Evolutionary conservation across 30 jellyfish, hydroid and myxozoan species (phyloP).

Genomic region (Pseudorhiza aurosa): DNA sequence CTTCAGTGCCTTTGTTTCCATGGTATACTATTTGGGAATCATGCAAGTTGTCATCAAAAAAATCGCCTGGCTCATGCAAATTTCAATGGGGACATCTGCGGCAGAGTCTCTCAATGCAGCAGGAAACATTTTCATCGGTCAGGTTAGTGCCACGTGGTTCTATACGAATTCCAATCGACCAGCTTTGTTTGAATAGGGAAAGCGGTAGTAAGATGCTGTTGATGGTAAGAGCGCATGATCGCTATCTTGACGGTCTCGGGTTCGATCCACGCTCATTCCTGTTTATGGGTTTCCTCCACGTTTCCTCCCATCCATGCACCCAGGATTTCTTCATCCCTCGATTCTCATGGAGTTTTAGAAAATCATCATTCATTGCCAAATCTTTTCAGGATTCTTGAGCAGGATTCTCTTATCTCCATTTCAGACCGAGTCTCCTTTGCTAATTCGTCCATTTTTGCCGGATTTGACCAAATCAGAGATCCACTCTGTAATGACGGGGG

Average conservation of each 20-base stretch:
- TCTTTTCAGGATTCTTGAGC: too few species aligned
- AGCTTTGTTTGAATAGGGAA: too few species aligned
- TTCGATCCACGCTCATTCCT: too few species aligned
- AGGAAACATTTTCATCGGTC: slow-evolving; percentile 98
- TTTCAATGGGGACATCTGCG: slow-evolving; percentile 94
- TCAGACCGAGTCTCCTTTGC: slow-evolving; percentile 93
- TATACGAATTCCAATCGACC: too few species aligned
- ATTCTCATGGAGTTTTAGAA: too few species aligned
- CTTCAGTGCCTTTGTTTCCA: slow-evolving; percentile 95
- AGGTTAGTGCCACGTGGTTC: slow-evolving; percentile 55
- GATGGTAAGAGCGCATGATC: too few species aligned
- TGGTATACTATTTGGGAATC: slow-evolving; percentile 89
- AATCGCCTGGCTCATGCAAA: slow-evolving; percentile 95
- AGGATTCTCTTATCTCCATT: not conserved
- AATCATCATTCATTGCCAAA: too few species aligned
- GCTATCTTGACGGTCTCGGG: too few species aligned
- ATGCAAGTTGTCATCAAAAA: slow-evolving; percentile 90
- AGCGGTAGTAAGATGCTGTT: too few species aligned
- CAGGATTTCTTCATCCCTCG: too few species aligned
- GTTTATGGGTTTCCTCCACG: too few species aligned
- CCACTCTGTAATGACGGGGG: slow-evolving; percentile 95
- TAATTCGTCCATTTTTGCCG: slow-evolving; percentile 89
- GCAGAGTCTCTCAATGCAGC: slow-evolving; percentile 98
- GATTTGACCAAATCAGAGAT: slow-evolving; percentile 85
- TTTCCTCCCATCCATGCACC: too few species aligned